Conservation (phyloP, 2,888 invertebrate genomes). For the Digitonthophagus gazella region DNA sequence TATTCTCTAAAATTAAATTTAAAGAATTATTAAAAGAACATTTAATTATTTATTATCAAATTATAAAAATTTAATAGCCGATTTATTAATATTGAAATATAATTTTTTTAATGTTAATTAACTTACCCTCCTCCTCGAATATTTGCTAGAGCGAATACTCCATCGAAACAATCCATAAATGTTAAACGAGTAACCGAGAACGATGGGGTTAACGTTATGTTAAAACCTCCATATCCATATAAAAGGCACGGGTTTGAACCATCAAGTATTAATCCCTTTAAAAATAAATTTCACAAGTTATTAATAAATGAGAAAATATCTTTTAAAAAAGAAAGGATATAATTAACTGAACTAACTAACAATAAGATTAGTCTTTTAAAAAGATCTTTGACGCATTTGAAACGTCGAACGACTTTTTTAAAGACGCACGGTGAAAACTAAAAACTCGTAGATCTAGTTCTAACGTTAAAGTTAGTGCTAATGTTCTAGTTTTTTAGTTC, state of each 20-base stretch:
- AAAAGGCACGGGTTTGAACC: conserved; percentile 80
- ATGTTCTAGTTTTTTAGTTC: no score
- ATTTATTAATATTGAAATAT: no score
- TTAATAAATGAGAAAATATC: neutral
- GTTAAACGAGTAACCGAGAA: conserved; percentile 86
- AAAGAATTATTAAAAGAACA: no score
- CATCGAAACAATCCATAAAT: conserved; percentile 86
- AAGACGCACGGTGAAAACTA: no score
- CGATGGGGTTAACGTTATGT: conserved; percentile 84
- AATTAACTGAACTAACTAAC: neutral
- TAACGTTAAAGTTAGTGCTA: no score
- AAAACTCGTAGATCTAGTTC: no score
- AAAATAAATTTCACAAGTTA: no score
- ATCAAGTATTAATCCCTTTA: conserved; percentile 51
- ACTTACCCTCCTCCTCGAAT: conserved; percentile 92
- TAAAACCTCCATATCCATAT: conserved; percentile 98
- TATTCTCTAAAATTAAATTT: conserved; percentile 92
- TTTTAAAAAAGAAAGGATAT: neutral
- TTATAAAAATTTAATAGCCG: no score
- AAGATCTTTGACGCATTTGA: no score
- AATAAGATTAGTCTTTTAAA: no score
- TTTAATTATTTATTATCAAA: no score
- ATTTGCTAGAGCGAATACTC: conserved; percentile 89
- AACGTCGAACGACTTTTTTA: no score
- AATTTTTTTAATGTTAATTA: conserved; percentile 14